phyloP scores from a whole-genome alignment of 2,113 vertebrate genomes.

The Dipodomys stephensi region DNA sequence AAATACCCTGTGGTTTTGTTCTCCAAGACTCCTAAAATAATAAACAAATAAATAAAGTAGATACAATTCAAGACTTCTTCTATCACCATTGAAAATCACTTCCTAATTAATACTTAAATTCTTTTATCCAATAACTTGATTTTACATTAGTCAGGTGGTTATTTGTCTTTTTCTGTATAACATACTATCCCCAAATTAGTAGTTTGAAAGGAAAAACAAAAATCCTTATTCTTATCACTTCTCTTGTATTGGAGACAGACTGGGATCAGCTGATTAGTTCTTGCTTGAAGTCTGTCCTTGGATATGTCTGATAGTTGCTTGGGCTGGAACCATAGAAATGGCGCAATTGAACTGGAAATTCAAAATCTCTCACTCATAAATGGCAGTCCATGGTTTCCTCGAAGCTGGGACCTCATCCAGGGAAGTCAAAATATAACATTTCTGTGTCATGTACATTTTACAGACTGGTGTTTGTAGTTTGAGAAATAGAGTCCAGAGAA shows the following conservation, averaged over 20 bases:
- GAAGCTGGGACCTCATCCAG: background rate
- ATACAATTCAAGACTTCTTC: background rate
- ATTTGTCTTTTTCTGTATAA: background rate
- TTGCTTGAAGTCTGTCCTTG: background rate
- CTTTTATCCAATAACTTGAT: background rate
- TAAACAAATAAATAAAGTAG: background rate
- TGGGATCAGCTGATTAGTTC: background rate
- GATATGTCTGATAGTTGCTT: background rate
- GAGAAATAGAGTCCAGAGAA: background rate
- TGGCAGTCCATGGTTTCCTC: background rate
- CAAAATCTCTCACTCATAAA: background rate
- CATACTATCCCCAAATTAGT: background rate
- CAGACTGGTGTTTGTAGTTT: background rate
- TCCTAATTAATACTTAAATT: background rate
- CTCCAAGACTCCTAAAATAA: background rate
- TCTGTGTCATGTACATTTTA: background rate
- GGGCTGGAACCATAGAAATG: background rate
- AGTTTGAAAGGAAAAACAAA: background rate
- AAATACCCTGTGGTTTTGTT: too few species aligned
- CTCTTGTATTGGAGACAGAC: background rate
- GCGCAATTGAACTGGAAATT: background rate
- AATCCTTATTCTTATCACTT: background rate
- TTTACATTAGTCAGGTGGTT: background rate
- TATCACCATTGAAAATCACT: background rate
- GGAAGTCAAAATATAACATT: background rate